Evolutionary conservation across 2,888 invertebrate genomes (phyloP), one percentile per base, ranked within the genome.

Genomic region (Achlya flavicornis): DNA sequence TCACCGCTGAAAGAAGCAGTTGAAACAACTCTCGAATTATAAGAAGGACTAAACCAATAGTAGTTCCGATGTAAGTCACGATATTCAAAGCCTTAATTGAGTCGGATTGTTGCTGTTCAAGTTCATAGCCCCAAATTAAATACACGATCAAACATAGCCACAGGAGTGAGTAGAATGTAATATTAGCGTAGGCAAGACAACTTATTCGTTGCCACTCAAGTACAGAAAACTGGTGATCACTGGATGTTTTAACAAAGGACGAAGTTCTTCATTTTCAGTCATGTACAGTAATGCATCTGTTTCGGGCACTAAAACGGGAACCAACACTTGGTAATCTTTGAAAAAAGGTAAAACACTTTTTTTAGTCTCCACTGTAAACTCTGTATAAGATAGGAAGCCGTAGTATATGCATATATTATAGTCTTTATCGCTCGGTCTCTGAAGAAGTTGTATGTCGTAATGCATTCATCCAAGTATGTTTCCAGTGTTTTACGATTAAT

Each of bases 211-310:
- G n/a, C n/a, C n/a, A n/a, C n/a, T n/a, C n/a, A n/a, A n/a, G n/a
- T n/a, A n/a, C n/a, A n/a, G n/a, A 76, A 97, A 97, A 73, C 97
- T 97, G 0, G 97, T 96, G 61, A 97, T 95, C 0, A 97, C 94
- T 0, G 97, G 97, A 89, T 97, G 97, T 74, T 96, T 96, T 16
- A 97, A 86, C 43, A 97, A 89, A 67, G 96, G 95, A 26, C 95
- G 94, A 65, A 97, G 89, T 66, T 96, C 96, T 70, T 95, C 94
- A 57, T 96, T 95, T 73, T 94, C 91, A 61, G 97, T 96, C 89
- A 98, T 96, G 76, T 95, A 96, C 10, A 95, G 89, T 60, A n/a
- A n/a, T n/a, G n/a, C n/a, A n/a, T n/a, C n/a, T n/a, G n/a, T n/a
- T n/a, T n/a, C n/a, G n/a, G n/a, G 97, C 94, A 12, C 97, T 66